Conservation (phyloP, 2,797 vertebrate species). For the Moxostoma hubbsi region DNA sequence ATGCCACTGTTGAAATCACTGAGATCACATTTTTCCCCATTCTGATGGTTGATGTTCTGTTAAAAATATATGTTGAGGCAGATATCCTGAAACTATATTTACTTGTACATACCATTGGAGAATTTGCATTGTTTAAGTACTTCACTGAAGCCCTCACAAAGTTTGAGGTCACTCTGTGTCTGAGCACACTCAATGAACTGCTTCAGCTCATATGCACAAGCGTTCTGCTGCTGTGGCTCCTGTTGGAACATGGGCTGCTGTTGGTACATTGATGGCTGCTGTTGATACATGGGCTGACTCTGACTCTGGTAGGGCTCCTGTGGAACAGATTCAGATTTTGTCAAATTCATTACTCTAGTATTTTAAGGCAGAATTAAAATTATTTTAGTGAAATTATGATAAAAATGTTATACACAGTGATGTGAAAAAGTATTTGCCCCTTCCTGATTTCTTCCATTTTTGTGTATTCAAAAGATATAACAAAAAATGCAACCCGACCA, state of each 20-base stretch:
- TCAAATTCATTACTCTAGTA: neutral
- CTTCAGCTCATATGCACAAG: slow-evolving; percentile 89
- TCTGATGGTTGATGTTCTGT: no score
- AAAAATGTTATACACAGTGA: no score
- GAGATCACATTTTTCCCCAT: no score
- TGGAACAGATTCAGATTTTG: neutral
- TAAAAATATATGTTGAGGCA: no score
- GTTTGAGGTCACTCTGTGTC: slow-evolving; percentile 89
- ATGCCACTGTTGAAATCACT: no score
- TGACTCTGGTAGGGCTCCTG: slow-evolving; percentile 78
- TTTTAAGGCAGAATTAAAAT: neutral
- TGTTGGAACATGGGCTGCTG: slow-evolving; percentile 55
- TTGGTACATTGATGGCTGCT: slow-evolving; percentile 52
- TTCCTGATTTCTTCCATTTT: no score
- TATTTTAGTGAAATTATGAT: no score
- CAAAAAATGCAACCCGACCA: no score
- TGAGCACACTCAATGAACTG: slow-evolving; percentile 94
- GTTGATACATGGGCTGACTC: slow-evolving; percentile 48
- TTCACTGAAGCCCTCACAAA: slow-evolving; percentile 93
- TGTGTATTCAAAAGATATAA: no score
- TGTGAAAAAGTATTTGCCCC: no score
- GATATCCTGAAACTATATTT: no score
- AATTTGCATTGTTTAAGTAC: slow-evolving; percentile 93
- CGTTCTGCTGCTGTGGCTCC: slow-evolving; percentile 73
- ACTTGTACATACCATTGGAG: slow-evolving; percentile 81